Base-by-base conservation (phyloP, 2,888 invertebrate species). In the Andrena haemorrhoa region DNA sequence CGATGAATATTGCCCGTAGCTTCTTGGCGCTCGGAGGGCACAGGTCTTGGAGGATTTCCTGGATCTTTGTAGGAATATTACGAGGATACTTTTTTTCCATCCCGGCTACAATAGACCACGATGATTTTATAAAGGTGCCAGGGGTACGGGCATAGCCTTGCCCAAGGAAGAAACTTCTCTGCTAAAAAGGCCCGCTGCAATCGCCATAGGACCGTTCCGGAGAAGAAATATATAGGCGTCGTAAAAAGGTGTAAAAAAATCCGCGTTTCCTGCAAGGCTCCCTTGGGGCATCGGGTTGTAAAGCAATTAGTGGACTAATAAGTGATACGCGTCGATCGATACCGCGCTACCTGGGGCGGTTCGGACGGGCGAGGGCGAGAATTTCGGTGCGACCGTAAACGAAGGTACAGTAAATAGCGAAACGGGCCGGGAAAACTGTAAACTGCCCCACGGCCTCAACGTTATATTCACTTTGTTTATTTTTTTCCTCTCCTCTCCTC, bases 251-350 rank as follows among this genome's bases (percentile, higher is more conserved):
- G 61, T 70, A 64, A 20, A 65, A 56, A 31, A 41, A 41, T 23
- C 8, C 12, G 29, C 60, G 5, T 51, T 51, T 20, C 7, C 16
- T 16, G n/a, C 49, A 2, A 66, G 47, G n/a, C 53, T 58, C 23
- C 7, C 16, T 49, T 33, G 31, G 49, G 35, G 29, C 47, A 26
- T 47, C 2, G 35, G 8, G 26, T 60, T 51, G 75, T 79, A 83
- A 83, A 83, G 72, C 72, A 83, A 79, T 83, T 83, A 82, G 83
- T 29, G 75, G 5, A 49, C 49, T 83, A 75, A 79, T 79, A 82
- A 83, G 83, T 70, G 75, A 82, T 75, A 53, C 49, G 61, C 41
- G 12, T 4, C 20, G 33, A 74, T 74, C 35, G 70, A 66, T 51
- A 47, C 56, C n/a, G 35, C 16, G 33, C 47, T 84, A 75, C 75